Evolutionary conservation across 2,888 invertebrate genomes (phyloP).

Genomic region (Eupithecia tripunctaria): DNA sequence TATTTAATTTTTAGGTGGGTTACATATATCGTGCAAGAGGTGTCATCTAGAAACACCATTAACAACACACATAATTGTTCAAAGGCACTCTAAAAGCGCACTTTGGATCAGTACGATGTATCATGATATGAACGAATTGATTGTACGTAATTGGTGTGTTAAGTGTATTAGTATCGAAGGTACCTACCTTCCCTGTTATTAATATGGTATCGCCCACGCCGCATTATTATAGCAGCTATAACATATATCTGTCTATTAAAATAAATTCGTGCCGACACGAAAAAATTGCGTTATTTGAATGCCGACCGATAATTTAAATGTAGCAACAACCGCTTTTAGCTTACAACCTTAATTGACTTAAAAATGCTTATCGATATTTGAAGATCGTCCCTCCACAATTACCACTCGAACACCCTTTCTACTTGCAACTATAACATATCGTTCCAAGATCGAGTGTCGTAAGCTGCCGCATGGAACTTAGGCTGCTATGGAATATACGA

Average conservation of each 20-base stretch:
- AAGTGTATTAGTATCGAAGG: constrained; percentile 27
- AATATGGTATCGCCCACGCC: constrained; percentile 64
- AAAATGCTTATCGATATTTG: constrained; percentile 83
- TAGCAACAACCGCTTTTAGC: constrained; percentile 85
- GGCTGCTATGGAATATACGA: constrained; percentile 61
- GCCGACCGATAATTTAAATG: constrained; percentile 85
- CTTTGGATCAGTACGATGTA: background rate
- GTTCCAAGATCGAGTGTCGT: constrained; percentile 51
- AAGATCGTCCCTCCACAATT: constrained; percentile 53
- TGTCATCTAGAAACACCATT: background rate
- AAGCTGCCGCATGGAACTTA: constrained; percentile 53
- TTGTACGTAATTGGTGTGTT: constrained; percentile 22
- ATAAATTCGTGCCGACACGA: constrained; percentile 84
- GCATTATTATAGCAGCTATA: constrained; percentile 72
- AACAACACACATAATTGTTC: background rate
- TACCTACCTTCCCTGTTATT: constrained; percentile 32
- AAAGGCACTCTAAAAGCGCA: background rate
- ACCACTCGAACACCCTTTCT: constrained; percentile 36
- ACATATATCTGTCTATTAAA: constrained; percentile 75
- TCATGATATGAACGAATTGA: constrained; percentile 22
- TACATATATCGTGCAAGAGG: background rate
- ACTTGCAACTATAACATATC: constrained; percentile 56
- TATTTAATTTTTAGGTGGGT: background rate
- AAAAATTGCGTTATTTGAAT: constrained; percentile 85
- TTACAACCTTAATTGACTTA: constrained; percentile 85